A percentile compares a stretch with the other conserved stretches of the same genome.
These are phyloP conservation scores for Acleris laterana DNA, from an alignment of 2,888 invertebrate species.

Conservation along the genomic window DNA sequence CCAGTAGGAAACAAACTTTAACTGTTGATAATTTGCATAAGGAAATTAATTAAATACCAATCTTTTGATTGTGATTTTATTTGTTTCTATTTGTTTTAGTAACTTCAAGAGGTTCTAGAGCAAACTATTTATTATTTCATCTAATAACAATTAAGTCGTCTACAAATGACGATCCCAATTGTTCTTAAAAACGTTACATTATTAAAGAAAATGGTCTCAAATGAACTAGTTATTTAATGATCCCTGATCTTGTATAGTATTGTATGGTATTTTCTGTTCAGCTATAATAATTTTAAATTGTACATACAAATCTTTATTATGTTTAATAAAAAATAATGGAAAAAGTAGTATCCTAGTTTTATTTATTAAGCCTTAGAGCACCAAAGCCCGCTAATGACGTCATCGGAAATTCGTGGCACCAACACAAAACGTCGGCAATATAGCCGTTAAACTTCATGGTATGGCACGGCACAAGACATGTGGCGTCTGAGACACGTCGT, in stretches of 20 bases:
- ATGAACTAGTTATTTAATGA: slow-evolving; percentile 2
- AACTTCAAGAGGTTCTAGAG: not conserved
- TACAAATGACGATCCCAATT: not conserved
- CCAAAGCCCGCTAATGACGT: too few species aligned
- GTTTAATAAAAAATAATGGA: too few species aligned
- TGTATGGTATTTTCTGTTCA: slow-evolving; percentile 23
- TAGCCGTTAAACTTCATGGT: too few species aligned
- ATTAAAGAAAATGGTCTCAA: not conserved
- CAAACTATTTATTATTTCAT: not conserved
- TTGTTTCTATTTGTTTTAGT: too few species aligned
- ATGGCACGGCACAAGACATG: too few species aligned
- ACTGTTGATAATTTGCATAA: not conserved
- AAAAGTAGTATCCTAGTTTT: too few species aligned
- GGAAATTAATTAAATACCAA: not conserved
- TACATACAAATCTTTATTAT: slow-evolving; percentile 40
- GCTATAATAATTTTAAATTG: slow-evolving; percentile 38
- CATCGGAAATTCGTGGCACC: too few species aligned
- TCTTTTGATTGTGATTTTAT: not conserved
- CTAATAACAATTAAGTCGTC: not conserved
- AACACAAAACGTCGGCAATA: too few species aligned
- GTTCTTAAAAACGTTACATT: not conserved
- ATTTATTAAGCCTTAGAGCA: too few species aligned
- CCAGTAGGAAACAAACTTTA: not conserved
- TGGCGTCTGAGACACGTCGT: too few species aligned
- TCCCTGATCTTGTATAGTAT: slow-evolving; percentile 17